A percentile compares a stretch with the other conserved stretches of the same genome.
Conservation (phyloP, 1,140 invertebrate species). For the Hetaerina americana region DNA sequence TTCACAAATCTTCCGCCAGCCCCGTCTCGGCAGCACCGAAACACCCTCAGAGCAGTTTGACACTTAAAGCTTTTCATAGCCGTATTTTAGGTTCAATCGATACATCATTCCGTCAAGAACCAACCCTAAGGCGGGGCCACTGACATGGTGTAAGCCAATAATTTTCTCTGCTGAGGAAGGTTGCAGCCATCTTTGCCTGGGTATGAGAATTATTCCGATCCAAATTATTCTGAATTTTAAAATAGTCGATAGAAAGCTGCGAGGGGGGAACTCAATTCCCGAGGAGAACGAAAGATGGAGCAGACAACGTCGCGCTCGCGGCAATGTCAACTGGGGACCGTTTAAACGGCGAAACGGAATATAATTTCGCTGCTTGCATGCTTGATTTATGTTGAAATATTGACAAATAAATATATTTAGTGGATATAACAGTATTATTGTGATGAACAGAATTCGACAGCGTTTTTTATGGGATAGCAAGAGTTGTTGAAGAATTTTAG, state of each 20-base stretch:
- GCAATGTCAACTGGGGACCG: no score
- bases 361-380: no score
- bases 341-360: background rate
- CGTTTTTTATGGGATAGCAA: no score
- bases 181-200: slow-evolving; percentile 4
- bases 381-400: no score
- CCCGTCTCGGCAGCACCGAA: slow-evolving; percentile 2
- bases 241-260: no score
- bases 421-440: no score
- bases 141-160: slow-evolving; percentile 7
- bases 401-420: no score
- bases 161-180: slow-evolving; percentile 6
- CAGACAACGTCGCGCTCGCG: background rate
- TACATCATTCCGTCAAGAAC: slow-evolving; percentile 7
- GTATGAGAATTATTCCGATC: slow-evolving; percentile 4
- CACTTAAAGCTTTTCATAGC: slow-evolving; percentile 6
- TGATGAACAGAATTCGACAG: no score
- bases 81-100: slow-evolving; percentile 5
- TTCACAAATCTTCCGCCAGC: slow-evolving; percentile 1
- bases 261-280: no score
- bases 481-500: no score
- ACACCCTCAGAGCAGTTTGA: background rate
- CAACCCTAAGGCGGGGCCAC: slow-evolving; percentile 2
- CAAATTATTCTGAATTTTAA: slow-evolving; percentile 2
- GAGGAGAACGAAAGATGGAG: background rate